These are phyloP conservation scores for Ptyas mucosa DNA, from an alignment of 2,113 vertebrate genomes.

Conservation along the genomic window DNA sequence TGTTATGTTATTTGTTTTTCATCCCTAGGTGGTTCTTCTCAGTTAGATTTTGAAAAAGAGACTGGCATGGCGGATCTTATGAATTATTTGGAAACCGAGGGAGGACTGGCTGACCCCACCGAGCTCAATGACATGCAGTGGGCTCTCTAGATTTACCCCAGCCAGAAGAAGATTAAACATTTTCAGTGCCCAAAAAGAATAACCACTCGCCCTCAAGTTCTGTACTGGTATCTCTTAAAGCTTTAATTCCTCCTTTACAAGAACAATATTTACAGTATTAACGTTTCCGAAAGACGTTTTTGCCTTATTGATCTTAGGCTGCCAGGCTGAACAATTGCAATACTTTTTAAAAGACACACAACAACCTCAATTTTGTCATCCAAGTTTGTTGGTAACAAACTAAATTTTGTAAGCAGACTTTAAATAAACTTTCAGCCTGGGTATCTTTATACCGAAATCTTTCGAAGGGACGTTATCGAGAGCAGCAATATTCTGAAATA, in stretches of 20 bases:
- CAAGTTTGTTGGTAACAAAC: not conserved
- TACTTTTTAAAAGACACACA: conserved; percentile 46
- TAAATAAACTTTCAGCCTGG: conserved; percentile 35
- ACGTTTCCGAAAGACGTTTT: conserved; percentile 46
- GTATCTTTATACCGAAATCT: conserved; percentile 65
- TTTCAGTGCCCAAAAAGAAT: conserved; percentile 34
- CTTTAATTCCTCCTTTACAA: conserved; percentile 35
- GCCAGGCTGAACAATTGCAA: conserved; percentile 44
- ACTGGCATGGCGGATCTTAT: conserved; percentile 87
- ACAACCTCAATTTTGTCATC: conserved; percentile 48
- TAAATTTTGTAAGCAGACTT: conserved; percentile 21
- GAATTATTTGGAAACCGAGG: conserved; percentile 90
- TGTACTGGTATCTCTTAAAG: conserved; percentile 43
- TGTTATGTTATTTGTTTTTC: no score
- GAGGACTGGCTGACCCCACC: conserved; percentile 77
- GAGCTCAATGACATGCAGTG: conserved; percentile 87
- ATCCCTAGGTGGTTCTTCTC: conserved; percentile 73
- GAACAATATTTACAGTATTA: conserved; percentile 13
- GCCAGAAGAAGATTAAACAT: conserved; percentile 23
- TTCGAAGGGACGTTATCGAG: conserved; percentile 55
- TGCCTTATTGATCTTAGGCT: conserved; percentile 52
- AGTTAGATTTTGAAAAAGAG: conserved; percentile 84
- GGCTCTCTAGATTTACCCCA: conserved; percentile 74
- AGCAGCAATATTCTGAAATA: conserved; percentile 43
- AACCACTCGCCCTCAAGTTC: conserved; percentile 53